Percentiles rank a stretch among this genome's conserved stretches.
Conservation (phyloP, 1,140 invertebrate genomes). For the Drepana arcuata region DNA sequence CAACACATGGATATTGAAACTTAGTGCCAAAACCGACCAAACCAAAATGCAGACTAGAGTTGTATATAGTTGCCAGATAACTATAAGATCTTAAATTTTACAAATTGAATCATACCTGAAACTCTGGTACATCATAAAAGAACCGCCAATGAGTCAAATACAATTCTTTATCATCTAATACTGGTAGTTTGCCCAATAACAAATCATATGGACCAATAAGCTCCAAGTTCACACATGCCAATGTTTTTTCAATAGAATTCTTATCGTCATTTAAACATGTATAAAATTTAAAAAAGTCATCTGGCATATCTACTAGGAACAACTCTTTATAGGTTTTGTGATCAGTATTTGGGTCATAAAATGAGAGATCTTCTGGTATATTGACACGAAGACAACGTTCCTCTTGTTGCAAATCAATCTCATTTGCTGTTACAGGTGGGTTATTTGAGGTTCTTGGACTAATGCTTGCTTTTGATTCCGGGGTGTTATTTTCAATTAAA, state of each 20-base stretch:
- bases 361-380: conserved; percentile 18
- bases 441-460: too few relatives aligned
- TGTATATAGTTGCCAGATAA: too few relatives aligned
- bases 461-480: too few relatives aligned
- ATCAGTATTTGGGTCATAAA: conserved; percentile 30
- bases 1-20: too few relatives aligned
- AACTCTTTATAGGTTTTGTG: conserved; percentile 77
- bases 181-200: conserved; percentile 77
- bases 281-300: conserved; percentile 90
- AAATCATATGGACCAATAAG: conserved; percentile 93
- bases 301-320: conserved; percentile 90
- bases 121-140: conserved; percentile 95
- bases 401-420: not conserved
- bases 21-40: too few relatives aligned
- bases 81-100: too few relatives aligned
- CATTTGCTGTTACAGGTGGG: too few relatives aligned
- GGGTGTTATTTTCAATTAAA: too few relatives aligned
- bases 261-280: conserved; percentile 73
- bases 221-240: conserved; percentile 78
- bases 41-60: too few relatives aligned
- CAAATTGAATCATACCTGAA: conserved; percentile 76
- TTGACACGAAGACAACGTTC: not conserved
- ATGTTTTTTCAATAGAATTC: conserved; percentile 73
- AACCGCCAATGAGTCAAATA: conserved; percentile 90
- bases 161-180: conserved; percentile 73